Base-by-base conservation (phyloP, 2,113 vertebrate species). In the Tautogolabrus adspersus region DNA sequence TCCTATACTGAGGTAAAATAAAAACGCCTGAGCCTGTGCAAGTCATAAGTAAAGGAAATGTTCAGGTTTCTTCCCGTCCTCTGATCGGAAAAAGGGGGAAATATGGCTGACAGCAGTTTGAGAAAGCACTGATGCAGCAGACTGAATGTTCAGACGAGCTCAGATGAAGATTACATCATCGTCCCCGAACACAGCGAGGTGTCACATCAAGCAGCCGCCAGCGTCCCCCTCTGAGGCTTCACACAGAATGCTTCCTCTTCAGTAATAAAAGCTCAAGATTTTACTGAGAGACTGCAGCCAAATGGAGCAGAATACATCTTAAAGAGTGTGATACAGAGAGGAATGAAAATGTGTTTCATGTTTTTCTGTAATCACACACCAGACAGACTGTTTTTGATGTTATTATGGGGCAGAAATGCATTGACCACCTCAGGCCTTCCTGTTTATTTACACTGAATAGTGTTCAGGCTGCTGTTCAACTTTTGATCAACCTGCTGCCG, bases 111-210 rank as follows among this genome's bases (percentile, higher is more conserved):
- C 37, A 49, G 64, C 22, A 3, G 72, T 57, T 34, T 70, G 22
- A 71, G 55, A 74, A 71, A 40, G 4, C 11, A 56, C 68, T 58
- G 61, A 79, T 0, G 18, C 56, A 47, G 79, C 79, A 79, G 68
- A 30, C 40, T 12, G 56, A 66, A 42, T 3, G 3, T 30, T 72
- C 62, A 77, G 44, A 80, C 73, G 19, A 18, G 55, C 59, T 80
- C 67, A 51, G 64, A 60, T 56, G 65, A 58, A 69, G 70, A 78
- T 71, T 77, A 71, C 65, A 63, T 81, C 83, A 66, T 19, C 13
- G 15, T 81, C 77, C 52, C 42, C 16, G 37, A 77, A 72, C 63
- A 68, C 72, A 72, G 10, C 3, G 63, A 77, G 54, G 67, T 69
- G 63, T 80, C 59, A 64, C 77, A 80, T 65, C 58, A 64, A 76